Conservation (phyloP, 2,888 invertebrate genomes). For the Xanthia icteritia region DNA sequence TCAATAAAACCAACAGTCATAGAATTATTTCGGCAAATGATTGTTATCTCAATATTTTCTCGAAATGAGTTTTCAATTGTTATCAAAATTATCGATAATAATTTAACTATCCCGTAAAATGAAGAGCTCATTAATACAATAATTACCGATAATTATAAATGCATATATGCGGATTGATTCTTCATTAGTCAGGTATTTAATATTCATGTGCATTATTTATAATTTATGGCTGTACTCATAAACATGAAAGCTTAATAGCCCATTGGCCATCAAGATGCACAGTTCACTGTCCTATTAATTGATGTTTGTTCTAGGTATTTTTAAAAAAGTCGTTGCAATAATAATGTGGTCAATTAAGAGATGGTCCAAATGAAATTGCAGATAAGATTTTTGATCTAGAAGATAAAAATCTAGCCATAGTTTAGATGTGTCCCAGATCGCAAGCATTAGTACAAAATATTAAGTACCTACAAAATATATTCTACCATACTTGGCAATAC, state of each 20-base stretch:
- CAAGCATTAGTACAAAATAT: not conserved
- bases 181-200: slow-evolving; percentile 11
- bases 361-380: not conserved
- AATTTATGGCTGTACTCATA: slow-evolving; percentile 4
- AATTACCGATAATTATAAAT: slow-evolving; percentile 1
- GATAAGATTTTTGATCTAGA: slow-evolving; percentile 1
- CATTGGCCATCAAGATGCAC: not conserved
- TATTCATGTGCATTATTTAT: slow-evolving; percentile 15
- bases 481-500: not conserved
- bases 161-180: not conserved
- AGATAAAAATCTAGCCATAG: not conserved
- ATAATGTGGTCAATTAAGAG: not conserved
- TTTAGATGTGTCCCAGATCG: not conserved
- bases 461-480: not conserved
- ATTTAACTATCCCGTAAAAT: not conserved
- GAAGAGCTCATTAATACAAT: not conserved
- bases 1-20: not conserved
- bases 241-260: not conserved
- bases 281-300: slow-evolving; percentile 8
- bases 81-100: slow-evolving; percentile 1
- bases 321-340: not conserved
- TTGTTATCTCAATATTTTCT: not conserved
- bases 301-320: not conserved
- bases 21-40: too few species aligned
- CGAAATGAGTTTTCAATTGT: not conserved